Percentiles rank a stretch among this genome's conserved stretches.
Evolutionary conservation across 2,888 invertebrate species (phyloP).

Genomic region (Andrena bucephala): DNA sequence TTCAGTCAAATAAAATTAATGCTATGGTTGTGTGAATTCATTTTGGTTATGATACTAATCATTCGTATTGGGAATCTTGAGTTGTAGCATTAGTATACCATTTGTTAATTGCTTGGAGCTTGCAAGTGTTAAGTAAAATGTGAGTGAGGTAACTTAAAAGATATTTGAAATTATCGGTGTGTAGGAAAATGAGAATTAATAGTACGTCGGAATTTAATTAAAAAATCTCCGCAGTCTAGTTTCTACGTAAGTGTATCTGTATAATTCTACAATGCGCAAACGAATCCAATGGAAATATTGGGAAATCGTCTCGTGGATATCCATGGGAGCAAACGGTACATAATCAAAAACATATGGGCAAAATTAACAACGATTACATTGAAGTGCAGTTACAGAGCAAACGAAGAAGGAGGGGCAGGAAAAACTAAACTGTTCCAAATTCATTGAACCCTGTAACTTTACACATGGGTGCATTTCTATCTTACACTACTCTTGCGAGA

Average conservation of each 20-base stretch:
- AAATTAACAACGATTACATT: constrained; percentile 38
- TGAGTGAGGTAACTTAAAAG: too few relatives aligned
- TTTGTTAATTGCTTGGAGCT: too few relatives aligned
- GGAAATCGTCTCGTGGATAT: not conserved
- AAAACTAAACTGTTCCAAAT: constrained; percentile 37
- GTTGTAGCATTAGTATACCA: too few relatives aligned
- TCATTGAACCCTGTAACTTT: constrained; percentile 36
- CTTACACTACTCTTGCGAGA: constrained; percentile 27
- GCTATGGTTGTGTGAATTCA: too few relatives aligned
- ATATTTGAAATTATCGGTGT: too few relatives aligned
- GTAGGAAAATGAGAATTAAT: too few relatives aligned
- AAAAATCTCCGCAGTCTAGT: not conserved
- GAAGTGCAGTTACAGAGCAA: constrained; percentile 37
- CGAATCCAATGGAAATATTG: not conserved
- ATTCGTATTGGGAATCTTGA: too few relatives aligned
- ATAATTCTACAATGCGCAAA: not conserved
- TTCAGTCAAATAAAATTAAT: too few relatives aligned
- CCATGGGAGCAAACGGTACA: constrained; percentile 6
- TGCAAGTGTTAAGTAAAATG: too few relatives aligned
- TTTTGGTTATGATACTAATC: too few relatives aligned
- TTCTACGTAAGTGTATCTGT: not conserved
- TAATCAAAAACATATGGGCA: constrained; percentile 4
- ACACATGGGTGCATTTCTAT: constrained; percentile 43
- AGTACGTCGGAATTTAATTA: not conserved
- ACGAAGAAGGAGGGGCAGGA: constrained; percentile 16